phyloP scores from a whole-genome alignment of 2,888 invertebrate genomes.

The Heteropelma amictum region DNA sequence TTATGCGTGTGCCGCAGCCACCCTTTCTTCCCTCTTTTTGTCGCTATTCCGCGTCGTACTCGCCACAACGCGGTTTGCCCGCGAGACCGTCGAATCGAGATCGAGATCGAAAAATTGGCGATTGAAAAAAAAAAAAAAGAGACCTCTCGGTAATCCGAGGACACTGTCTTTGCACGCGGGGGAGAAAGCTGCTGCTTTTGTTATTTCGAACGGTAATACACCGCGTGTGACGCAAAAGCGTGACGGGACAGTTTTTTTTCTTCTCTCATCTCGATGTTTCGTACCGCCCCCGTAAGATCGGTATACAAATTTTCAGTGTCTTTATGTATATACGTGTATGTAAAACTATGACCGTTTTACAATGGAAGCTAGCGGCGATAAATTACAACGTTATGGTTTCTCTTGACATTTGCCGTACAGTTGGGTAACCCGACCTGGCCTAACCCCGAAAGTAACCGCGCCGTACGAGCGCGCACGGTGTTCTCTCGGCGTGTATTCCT shows the following conservation, averaged over 20 bases:
- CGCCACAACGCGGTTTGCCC: no score
- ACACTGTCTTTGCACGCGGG: no score
- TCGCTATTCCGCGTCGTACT: no score
- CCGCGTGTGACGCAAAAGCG: slow-evolving; percentile 29
- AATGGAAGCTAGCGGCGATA: slow-evolving; percentile 72
- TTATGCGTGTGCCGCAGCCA: slow-evolving; percentile 3
- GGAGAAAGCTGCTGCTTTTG: no score
- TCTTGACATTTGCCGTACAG: slow-evolving; percentile 73
- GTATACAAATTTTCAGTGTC: slow-evolving; percentile 9
- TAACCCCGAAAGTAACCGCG: slow-evolving; percentile 72
- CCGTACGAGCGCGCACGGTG: slow-evolving; percentile 59
- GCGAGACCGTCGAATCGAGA: no score
- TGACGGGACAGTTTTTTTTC: slow-evolving; percentile 61
- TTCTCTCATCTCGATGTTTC: slow-evolving; percentile 72
- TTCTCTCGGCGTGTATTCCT: slow-evolving; percentile 24
- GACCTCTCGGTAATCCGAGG: no score
- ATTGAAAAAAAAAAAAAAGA: no score
- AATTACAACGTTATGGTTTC: slow-evolving; percentile 77
- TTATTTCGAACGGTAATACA: slow-evolving; percentile 59
- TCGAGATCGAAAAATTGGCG: no score
- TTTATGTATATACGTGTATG: background rate
- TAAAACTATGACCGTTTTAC: slow-evolving; percentile 61
- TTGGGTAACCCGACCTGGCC: slow-evolving; percentile 76
- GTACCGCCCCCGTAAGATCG: slow-evolving; percentile 73
- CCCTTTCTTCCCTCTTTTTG: no score